Evolutionary conservation across 2,888 invertebrate species (phyloP), one percentile per base, ranked within the genome.

Genomic region (Macaria notata): DNA sequence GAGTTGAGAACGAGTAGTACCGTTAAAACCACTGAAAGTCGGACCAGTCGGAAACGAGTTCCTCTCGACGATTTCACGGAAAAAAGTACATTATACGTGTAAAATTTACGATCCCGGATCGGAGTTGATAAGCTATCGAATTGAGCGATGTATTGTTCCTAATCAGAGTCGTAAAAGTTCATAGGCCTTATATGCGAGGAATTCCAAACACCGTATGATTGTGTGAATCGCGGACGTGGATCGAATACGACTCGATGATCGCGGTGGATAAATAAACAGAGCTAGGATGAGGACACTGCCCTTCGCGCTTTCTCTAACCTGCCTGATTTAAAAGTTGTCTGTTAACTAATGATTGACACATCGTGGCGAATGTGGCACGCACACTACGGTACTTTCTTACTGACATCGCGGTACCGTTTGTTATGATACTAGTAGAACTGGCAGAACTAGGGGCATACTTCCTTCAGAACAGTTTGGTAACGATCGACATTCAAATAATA

Each of bases 151-250:
- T 19, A 63, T 63, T 60, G 61, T 59, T 45, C 56, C 50, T 66
- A 70, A 75, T 71, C 70, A 71, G 73, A 75, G 75, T 74, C 75
- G 75, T 69, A 69, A 73, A 78, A 79, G 81, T 79, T 81, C 78
- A 76, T 77, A 79, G 73, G 74, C 77, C 74, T 73, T 67, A 66
- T 62, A 72, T 71, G 65, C 64, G 69, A 78, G 78, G 86, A 83
- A 88, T 88, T 82, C 73, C 78, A 78, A 83, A 78, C 78, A 81
- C 79, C 78, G 80, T 83, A 81, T 74, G 78, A 76, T 86, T 88
- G 90, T 88, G 88, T 86, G 89, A 89, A 88, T 85, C 79, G 80
- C 69, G 79, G 75, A 88, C 91, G 91, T 88, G 90, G 63, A 81
- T 81, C 77, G 90, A 88, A 89, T 90, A 81, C 76, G 69, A 69